phyloP scores from a whole-genome alignment of 2,888 invertebrate genomes.

The Apotomis turbidana region DNA sequence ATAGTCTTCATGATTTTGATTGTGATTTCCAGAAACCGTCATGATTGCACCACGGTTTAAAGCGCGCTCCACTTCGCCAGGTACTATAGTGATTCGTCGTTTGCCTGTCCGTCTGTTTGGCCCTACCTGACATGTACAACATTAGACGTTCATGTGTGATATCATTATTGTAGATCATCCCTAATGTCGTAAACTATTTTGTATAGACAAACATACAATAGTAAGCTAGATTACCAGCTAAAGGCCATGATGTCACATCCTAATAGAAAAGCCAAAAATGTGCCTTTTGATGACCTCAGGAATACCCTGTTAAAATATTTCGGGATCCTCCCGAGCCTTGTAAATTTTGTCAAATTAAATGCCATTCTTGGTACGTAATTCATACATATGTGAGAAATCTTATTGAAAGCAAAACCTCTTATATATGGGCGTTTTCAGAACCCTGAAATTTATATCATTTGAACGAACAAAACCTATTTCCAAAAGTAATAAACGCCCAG shows the following conservation, averaged over 20 bases:
- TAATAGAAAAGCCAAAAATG: too few relatives aligned
- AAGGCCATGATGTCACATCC: too few relatives aligned
- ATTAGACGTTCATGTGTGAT: slow-evolving; percentile 28
- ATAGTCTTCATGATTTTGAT: slow-evolving; percentile 57
- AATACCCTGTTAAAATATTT: too few relatives aligned
- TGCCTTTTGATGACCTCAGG: too few relatives aligned
- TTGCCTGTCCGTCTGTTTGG: slow-evolving; percentile 43
- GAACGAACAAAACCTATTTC: slow-evolving; percentile 41
- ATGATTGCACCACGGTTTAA: slow-evolving; percentile 92
- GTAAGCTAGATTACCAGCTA: too few relatives aligned
- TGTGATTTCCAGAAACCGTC: slow-evolving; percentile 86
- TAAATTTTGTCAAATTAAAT: background rate
- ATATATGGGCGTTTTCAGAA: slow-evolving; percentile 29
- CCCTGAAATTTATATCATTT: slow-evolving; percentile 32
- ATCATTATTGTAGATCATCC: background rate
- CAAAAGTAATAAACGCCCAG: slow-evolving; percentile 43
- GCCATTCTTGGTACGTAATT: background rate
- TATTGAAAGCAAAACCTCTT: slow-evolving; percentile 30
- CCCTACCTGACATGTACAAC: slow-evolving; percentile 11
- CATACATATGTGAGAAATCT: background rate
- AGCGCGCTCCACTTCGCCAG: slow-evolving; percentile 89
- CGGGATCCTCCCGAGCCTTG: too few relatives aligned
- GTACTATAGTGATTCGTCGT: slow-evolving; percentile 70
- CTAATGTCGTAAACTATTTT: background rate
- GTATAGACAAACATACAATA: too few relatives aligned